Base-by-base conservation (phyloP, 2,797 vertebrate species). In the Eidolon dupreanum region DNA sequence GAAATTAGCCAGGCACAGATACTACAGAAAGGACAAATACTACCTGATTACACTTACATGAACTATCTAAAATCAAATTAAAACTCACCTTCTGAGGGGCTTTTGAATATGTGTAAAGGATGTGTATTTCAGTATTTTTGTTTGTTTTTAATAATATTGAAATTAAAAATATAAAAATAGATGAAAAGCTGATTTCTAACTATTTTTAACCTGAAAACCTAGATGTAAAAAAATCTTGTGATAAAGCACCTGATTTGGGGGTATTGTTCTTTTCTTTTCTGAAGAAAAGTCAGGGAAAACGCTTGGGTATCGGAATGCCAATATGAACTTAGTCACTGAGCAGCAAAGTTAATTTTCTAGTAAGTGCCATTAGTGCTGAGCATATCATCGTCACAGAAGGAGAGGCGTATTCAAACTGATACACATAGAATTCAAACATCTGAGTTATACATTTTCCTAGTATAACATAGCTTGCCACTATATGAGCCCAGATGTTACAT, bases 401-500 rank as follows among this genome's bases (percentile, higher is more conserved):
- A 90, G 53, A 95, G 49, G 65, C 17, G 0, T 77, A 66, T 83
- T 95, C 61, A 65, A 87, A 38, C 65, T 10, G 26, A 93, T 81
- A 51, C 41, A 43, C 49, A 84, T 1, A 49, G 78, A 97, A 85
- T 70, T 17, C 51, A 81, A 96, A 95, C 82, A 85, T 96, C 92
- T 94, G 78, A 96, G 94, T 85, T 96, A 81, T 38, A 81, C 89
- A 10, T 81, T 84, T 93, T 71, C 36, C 11, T 78, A 31, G 36
- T 68, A 57, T 91, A 88, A 83, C 59, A 73, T 73, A 87, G 70
- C 63, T 94, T 53, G 31, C 15, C 19, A 93, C 79, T 84, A 3
- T 84, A 59, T 10, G 55, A 75, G 65, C 28, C 97, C 95, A 97
- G 97, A 95, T 96, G 97, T 94, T 96, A 89, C 43, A 84, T 11